These are phyloP conservation scores for Drosophila nebulosa DNA, from an alignment of 1,140 invertebrate genomes.

Conservation along the genomic window DNA sequence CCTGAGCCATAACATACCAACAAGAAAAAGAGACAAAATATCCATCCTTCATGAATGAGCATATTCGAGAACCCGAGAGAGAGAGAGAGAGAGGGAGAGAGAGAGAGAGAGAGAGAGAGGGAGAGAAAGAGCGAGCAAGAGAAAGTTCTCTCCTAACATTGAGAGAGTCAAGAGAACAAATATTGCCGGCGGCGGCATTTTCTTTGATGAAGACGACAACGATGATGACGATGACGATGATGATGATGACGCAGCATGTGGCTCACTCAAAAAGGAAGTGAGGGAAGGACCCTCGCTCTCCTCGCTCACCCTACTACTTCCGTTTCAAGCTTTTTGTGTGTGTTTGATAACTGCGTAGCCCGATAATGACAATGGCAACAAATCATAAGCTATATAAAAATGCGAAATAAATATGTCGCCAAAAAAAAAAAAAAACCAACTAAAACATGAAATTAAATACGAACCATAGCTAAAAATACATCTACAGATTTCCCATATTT, in stretches of 20 bases:
- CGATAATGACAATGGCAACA: not conserved
- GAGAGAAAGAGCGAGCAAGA: not conserved
- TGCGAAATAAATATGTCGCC: constrained; percentile 25
- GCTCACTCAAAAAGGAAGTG: not conserved
- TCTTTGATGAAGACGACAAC: constrained; percentile 34
- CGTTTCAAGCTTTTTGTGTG: constrained; percentile 24
- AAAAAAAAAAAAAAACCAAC: constrained; percentile 2
- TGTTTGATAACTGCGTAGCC: constrained; percentile 29
- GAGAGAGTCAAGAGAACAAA: constrained; percentile 14
- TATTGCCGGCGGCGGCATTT: constrained; percentile 31
- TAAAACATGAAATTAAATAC: constrained; percentile 2
- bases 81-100: not conserved
- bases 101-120: not conserved
- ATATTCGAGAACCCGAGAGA: not conserved
- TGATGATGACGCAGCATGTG: constrained; percentile 37
- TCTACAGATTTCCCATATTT: not conserved
- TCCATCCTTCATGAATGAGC: not conserved
- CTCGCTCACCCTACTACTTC: constrained; percentile 1
- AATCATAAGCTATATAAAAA: constrained; percentile 18
- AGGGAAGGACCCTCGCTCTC: not conserved
- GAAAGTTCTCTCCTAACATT: not conserved
- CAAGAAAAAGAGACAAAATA: not conserved
- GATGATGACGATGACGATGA: constrained; percentile 23
- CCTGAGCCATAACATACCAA: not conserved
- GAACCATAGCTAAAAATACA: not conserved